Percentiles rank a stretch among this genome's conserved stretches.
These are phyloP conservation scores for Megalops atlanticus DNA, from an alignment of 2,113 vertebrate genomes.

Conservation along the genomic window DNA sequence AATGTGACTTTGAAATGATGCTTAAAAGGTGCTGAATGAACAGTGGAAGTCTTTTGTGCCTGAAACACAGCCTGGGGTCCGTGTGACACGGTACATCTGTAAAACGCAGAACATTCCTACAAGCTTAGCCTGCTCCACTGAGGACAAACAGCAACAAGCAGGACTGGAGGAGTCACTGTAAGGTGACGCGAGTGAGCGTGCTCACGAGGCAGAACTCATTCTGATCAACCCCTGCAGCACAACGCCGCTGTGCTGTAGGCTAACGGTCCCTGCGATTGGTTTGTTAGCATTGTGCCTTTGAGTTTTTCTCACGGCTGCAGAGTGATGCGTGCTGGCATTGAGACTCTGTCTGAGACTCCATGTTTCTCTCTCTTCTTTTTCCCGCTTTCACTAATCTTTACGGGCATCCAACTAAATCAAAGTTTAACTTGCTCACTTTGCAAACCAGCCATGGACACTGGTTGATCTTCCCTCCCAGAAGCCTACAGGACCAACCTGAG, in stretches of 20 bases:
- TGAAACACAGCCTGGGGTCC: too few relatives aligned
- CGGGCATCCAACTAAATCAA: constrained; percentile 20
- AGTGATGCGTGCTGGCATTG: neutral
- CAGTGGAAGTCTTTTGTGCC: too few relatives aligned
- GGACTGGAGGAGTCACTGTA: too few relatives aligned
- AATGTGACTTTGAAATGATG: too few relatives aligned
- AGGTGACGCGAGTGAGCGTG: too few relatives aligned
- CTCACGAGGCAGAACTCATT: neutral
- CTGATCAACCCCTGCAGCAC: neutral
- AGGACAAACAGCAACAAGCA: too few relatives aligned
- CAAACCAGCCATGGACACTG: neutral
- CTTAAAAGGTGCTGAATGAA: too few relatives aligned
- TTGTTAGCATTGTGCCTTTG: neutral
- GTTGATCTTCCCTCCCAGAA: constrained; percentile 16
- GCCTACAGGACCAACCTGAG: neutral
- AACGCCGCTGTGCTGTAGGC: neutral
- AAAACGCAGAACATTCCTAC: too few relatives aligned
- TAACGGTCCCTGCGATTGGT: neutral
- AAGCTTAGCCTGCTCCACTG: too few relatives aligned
- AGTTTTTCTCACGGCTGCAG: neutral
- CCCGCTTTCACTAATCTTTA: constrained; percentile 12
- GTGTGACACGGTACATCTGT: too few relatives aligned
- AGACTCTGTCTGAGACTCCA: neutral
- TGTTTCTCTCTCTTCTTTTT: neutral
- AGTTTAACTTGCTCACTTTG: constrained; percentile 11